phyloP scores from a whole-genome alignment of 2,113 vertebrate genomes.

The Bujurquina vittata region DNA sequence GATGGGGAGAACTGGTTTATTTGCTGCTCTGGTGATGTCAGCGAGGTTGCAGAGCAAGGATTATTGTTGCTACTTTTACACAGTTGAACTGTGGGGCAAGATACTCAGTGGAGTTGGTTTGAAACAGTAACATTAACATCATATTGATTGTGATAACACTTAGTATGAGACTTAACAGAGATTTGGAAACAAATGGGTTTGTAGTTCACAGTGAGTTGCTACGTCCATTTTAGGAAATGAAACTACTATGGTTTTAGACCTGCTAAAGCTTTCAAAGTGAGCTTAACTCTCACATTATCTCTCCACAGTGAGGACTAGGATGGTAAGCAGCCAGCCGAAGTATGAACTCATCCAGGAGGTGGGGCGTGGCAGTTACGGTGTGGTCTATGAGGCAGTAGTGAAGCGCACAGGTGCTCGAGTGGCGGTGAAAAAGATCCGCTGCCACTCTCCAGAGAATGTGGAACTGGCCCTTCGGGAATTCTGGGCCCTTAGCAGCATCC shows the following conservation, averaged over 20 bases:
- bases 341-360: conserved; percentile 99
- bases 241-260: background rate
- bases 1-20: background rate
- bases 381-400: conserved; percentile 97
- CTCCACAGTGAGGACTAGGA: conserved; percentile 83
- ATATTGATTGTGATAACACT: too few species aligned
- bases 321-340: conserved; percentile 99
- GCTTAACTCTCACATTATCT: background rate
- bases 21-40: background rate
- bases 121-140: background rate
- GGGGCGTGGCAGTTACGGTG: conserved; percentile 97
- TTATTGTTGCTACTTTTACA: background rate
- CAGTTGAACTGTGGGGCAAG: background rate
- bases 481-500: conserved; percentile 99
- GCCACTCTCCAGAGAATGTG: conserved; percentile 96
- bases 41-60: background rate
- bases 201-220: background rate
- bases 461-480: conserved; percentile 96
- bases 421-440: conserved; percentile 98
- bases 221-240: background rate
- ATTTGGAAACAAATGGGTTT: background rate
- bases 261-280: background rate
- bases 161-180: background rate
- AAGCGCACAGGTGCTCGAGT: conserved; percentile 90
- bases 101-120: background rate